phyloP scores from a whole-genome alignment of 2,113 vertebrate species.

The Leptobrachium leishanense region DNA sequence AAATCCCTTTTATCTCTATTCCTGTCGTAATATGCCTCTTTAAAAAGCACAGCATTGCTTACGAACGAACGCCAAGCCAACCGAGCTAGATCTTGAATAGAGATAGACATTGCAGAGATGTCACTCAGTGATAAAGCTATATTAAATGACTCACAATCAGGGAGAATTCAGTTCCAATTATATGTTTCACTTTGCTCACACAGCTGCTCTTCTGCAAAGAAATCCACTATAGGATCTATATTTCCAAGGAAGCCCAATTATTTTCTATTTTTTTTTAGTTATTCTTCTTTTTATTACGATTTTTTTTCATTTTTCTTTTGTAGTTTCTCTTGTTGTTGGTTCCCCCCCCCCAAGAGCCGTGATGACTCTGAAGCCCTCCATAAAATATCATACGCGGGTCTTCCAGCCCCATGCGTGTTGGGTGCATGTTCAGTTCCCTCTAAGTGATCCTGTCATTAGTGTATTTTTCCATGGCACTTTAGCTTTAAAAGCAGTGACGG shows the following conservation, averaged over 20 bases:
- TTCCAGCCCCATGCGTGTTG: conserved; percentile 25
- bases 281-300: background rate
- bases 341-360: too few relatives aligned
- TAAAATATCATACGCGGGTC: conserved; percentile 34
- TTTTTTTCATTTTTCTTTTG: too few relatives aligned
- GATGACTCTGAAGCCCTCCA: conserved; percentile 18
- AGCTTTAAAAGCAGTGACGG: conserved; percentile 48
- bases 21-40: too few relatives aligned
- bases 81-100: background rate
- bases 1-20: too few relatives aligned
- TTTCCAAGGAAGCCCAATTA: background rate
- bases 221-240: background rate
- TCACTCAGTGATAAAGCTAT: background rate
- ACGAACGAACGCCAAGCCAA: background rate
- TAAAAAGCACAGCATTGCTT: too few relatives aligned
- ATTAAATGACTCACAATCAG: background rate
- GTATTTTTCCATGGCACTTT: conserved; percentile 47
- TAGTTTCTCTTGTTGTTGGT: too few relatives aligned
- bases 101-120: background rate
- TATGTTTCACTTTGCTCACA: background rate
- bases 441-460: conserved; percentile 44
- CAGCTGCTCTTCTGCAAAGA: background rate
- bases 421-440: conserved; percentile 34
- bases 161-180: background rate
- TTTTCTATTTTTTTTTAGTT: background rate